Base-by-base conservation (phyloP, 2,797 vertebrate genomes). In the Myotis vivesi region DNA sequence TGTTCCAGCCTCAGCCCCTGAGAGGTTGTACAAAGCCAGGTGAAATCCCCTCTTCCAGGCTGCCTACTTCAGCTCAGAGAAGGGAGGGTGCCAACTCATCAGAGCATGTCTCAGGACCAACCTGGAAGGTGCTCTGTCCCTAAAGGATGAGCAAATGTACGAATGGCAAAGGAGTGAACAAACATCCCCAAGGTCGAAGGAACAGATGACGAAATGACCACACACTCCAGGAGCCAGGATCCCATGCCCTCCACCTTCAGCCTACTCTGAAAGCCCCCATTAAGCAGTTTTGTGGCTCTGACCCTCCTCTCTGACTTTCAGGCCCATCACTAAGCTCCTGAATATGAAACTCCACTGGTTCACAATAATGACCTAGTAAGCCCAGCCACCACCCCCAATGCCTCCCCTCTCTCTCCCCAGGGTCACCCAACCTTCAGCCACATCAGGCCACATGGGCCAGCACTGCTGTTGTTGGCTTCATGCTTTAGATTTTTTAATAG, bases 361-460 rank as follows among this genome's bases (percentile, higher is more conserved):
- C 19, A 30, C 46, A 66, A 12, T 1, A 36, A 23, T 7, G 25
- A 46, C 25, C 38, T 2, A 5, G 15, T 19, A 19, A 3, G 41
- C 1, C 46, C 64, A 3, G 41, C 0, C 0, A 3, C 41, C 20
- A n/a, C 30, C 33, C 4, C 6, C 6, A 9, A 1, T 0, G 16
- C 12, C 8, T 16, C 3, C 36, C 4, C 41, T 5, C 3, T 4
- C 0, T 46, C 15, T 15, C 17, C 7, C 23, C 6, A 4, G 5
- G 55, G 53, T 19, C 51, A 10, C 59, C 8, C 1, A n/a, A 8
- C 4, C 57, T 10, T 30, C 23, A 75, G 9, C 28, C 28, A 0
- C 6, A 1, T 23, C 16, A 1, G 28, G 28, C 79, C 53, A 22
- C 69, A 1, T 0, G 0, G 12, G 11, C 11, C 5, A 11, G 23